These are phyloP conservation scores for Cotesia congregata DNA, from an alignment of 2,888 invertebrate species.

Conservation along the genomic window DNA sequence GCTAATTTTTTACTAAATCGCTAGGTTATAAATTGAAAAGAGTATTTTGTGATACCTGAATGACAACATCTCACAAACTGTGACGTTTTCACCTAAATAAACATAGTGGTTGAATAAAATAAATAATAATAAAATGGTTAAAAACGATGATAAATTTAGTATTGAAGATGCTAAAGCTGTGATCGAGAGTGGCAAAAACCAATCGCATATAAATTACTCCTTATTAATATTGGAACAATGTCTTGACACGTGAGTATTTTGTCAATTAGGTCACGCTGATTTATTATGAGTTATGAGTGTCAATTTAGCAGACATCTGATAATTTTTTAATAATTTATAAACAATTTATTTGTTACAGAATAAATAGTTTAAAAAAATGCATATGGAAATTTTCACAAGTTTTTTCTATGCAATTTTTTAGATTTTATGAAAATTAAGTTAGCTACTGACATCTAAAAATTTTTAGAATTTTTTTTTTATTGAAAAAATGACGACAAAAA, in stretches of 20 bases:
- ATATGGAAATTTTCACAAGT: too few species aligned
- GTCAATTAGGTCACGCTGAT: neutral
- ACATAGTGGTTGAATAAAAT: neutral
- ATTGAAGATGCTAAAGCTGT: constrained; percentile 53
- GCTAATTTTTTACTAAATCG: neutral
- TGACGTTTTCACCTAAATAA: neutral
- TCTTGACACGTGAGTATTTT: constrained; percentile 58
- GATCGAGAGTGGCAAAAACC: constrained; percentile 48
- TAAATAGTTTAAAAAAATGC: too few species aligned
- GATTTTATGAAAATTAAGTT: too few species aligned
- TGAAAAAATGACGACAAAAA: too few species aligned
- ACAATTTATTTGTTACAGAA: too few species aligned
- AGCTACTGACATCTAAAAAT: too few species aligned
- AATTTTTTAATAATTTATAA: too few species aligned
- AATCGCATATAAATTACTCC: constrained; percentile 56
- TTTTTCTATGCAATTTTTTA: too few species aligned
- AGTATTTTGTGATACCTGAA: neutral
- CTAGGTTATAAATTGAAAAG: neutral
- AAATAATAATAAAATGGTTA: constrained; percentile 46
- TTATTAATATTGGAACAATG: constrained; percentile 60
- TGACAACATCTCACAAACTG: neutral
- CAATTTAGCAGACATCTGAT: too few species aligned
- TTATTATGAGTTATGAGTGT: neutral
- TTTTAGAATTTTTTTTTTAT: too few species aligned
- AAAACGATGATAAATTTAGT: constrained; percentile 50